Percentiles rank a stretch among this genome's conserved stretches.
phyloP scores from a whole-genome alignment of 2,797 vertebrate genomes.

The Poliocrania exsul region DNA sequence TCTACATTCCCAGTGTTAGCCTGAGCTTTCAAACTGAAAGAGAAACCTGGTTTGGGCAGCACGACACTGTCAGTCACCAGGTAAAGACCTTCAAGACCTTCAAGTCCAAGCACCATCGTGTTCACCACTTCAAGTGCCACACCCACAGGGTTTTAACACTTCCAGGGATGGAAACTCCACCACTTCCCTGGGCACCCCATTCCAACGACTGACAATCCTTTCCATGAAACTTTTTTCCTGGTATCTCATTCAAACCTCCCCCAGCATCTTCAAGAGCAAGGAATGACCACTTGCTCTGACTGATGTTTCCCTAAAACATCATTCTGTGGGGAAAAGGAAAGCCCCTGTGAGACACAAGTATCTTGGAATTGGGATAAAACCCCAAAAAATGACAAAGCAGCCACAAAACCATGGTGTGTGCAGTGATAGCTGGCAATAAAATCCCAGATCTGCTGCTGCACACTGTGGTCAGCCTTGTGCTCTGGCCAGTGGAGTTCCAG shows the following conservation, averaged over 20 bases:
- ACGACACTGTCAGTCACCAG: neutral
- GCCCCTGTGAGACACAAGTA: neutral
- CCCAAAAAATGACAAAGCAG: neutral
- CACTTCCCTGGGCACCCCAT: neutral
- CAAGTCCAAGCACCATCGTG: neutral
- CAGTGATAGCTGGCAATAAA: neutral
- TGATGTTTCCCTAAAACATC: neutral
- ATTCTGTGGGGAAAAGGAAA: neutral
- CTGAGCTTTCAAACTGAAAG: neutral
- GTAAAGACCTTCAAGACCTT: neutral
- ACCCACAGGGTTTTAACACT: neutral
- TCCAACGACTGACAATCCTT: neutral
- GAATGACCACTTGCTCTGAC: neutral
- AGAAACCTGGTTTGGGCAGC: neutral
- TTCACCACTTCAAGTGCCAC: neutral
- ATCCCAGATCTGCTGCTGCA: neutral
- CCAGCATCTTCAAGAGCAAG: neutral
- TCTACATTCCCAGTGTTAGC: neutral
- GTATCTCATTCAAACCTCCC: neutral
- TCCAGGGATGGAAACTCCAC: neutral
- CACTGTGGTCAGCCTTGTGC: neutral
- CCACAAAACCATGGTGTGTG: fast-evolving
- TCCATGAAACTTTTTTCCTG: neutral
- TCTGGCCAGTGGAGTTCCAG: neutral
- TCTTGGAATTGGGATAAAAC: neutral